Evolutionary conservation across 2,888 invertebrate genomes (phyloP), one percentile per base, ranked within the genome.

Genomic region (Labia minor): DNA sequence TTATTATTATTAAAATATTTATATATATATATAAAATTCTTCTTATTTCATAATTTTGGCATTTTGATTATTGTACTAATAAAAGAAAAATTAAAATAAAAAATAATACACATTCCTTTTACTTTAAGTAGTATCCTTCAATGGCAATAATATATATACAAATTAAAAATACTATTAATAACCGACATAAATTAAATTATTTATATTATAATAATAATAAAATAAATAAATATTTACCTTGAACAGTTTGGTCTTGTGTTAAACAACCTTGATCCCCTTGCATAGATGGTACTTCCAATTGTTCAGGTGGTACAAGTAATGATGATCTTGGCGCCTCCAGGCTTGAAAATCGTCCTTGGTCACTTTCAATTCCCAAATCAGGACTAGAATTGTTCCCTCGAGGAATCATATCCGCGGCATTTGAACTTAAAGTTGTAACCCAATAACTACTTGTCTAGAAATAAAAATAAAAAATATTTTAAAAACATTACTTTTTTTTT

Each of bases 291-390:
- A 49, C 61, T 78, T 70, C 62, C 77, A 71, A 72, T 77, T 76
- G 71, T 73, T 78, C 78, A 78, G 77, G 1, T 76, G 75, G 74
- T 14, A 66, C 68, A 4, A 62, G 62, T 1, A 65, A 73, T 37
- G 8, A 6, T 79, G 75, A 62, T 80, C 74, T 33, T 77, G 81
- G 81, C 69, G 83, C 82, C 79, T 88, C 82, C 72, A 87, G 74
- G 76, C 86, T 82, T 69, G 86, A 83, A 66, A 86, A 78, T 69
- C 86, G 78, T 72, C 81, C 84, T 49, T 83, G 83, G 72, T 92
- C 92, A 73, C 92, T 92, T 75, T 92, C 92, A 70, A 93, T 92
- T n/a, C 92, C 92, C 73, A 92, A 83, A 78, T 93, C 93, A 0
- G 93, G 92, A 0, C 92, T 92, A 0, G 87, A 81, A 72, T 81